These are phyloP conservation scores for Drosophila austrosaltans DNA, from an alignment of 2,888 invertebrate species.

Conservation along the genomic window DNA sequence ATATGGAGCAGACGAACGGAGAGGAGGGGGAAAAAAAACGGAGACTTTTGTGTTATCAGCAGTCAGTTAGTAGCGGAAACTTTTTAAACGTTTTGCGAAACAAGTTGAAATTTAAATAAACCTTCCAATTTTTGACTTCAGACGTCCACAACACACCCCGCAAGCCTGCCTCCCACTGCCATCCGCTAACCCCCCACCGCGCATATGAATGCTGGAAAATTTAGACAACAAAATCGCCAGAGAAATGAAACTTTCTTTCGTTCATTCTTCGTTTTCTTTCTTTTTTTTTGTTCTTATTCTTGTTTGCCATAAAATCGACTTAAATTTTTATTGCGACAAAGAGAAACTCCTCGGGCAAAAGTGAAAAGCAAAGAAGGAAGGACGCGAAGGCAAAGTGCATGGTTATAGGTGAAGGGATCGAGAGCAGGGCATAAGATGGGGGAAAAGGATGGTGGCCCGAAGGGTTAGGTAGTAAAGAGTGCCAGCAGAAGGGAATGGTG, in stretches of 20 bases:
- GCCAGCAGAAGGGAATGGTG: no score
- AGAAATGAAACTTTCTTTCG: constrained; percentile 66
- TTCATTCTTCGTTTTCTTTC: constrained; percentile 48
- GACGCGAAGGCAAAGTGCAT: constrained; percentile 25
- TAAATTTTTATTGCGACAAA: constrained; percentile 74
- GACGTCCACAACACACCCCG: constrained; percentile 42
- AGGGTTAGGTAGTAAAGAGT: not conserved
- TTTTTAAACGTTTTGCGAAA: constrained; percentile 76
- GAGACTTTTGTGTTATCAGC: constrained; percentile 68
- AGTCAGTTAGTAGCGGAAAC: constrained; percentile 77
- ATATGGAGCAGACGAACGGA: not conserved
- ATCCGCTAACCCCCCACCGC: not conserved
- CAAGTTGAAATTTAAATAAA: constrained; percentile 77
- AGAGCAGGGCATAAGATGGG: not conserved
- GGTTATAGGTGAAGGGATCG: not conserved
- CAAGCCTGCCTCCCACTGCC: no score
- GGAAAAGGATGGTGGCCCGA: not conserved
- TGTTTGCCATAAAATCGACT: constrained; percentile 72
- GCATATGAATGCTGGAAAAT: constrained; percentile 62
- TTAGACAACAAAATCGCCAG: constrained; percentile 73
- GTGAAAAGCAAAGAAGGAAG: constrained; percentile 59
- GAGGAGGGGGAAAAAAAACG: not conserved
- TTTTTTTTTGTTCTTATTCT: constrained; percentile 37
- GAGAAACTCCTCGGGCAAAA: constrained; percentile 56
- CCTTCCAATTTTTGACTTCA: constrained; percentile 72